These are phyloP conservation scores for Laterallus jamaicensis DNA, from an alignment of 2,113 vertebrate genomes.

Conservation along the genomic window DNA sequence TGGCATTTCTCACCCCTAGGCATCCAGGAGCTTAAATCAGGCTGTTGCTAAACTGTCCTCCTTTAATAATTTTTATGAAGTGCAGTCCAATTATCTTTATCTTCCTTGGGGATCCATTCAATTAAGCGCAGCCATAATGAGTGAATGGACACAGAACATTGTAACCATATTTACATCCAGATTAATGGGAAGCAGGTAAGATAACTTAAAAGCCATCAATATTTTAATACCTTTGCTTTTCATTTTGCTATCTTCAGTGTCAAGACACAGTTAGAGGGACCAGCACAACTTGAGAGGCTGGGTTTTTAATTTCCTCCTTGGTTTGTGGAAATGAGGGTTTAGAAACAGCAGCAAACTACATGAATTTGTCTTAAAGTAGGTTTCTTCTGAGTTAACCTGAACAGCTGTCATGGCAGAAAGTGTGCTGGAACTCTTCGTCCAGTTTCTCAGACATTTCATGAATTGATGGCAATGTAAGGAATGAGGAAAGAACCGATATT, in stretches of 20 bases:
- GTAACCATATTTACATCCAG: slow-evolving; percentile 63
- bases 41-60: slow-evolving; percentile 21
- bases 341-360: background rate
- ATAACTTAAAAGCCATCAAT: slow-evolving; percentile 63
- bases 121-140: slow-evolving; percentile 57
- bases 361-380: background rate
- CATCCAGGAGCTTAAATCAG: slow-evolving; percentile 28
- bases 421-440: background rate
- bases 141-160: slow-evolving; percentile 54
- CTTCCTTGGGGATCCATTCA: slow-evolving; percentile 70
- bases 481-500: background rate
- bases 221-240: slow-evolving; percentile 55
- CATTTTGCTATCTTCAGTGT: slow-evolving; percentile 39
- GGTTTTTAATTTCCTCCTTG: slow-evolving; percentile 51
- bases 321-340: slow-evolving; percentile 8
- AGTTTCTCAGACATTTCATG: background rate
- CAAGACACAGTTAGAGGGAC: slow-evolving; percentile 27
- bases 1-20: slow-evolving; percentile 34
- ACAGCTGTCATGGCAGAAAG: background rate
- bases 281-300: slow-evolving; percentile 2
- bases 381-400: background rate
- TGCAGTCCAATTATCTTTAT: slow-evolving; percentile 72
- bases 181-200: slow-evolving; percentile 64
- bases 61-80: slow-evolving; percentile 70
- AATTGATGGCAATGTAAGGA: background rate